Evolutionary conservation across 2,113 vertebrate genomes (phyloP).

Genomic region (Spilogale gracilis): DNA sequence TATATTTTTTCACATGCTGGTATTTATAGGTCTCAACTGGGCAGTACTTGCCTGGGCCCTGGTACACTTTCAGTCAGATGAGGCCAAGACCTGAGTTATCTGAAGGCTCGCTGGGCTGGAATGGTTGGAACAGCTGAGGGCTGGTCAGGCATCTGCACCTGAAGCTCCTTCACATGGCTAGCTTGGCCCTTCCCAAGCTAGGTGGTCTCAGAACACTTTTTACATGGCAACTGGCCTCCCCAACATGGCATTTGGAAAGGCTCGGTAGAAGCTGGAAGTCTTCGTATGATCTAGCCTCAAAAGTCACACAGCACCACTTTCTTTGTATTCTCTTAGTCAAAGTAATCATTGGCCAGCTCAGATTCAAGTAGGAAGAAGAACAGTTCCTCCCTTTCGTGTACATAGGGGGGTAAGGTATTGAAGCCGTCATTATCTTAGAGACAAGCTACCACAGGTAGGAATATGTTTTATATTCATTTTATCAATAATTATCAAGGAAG

Average conservation of each 20-base stretch:
- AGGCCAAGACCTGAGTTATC: neutral
- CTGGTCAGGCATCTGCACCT: neutral
- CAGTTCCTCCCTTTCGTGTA: neutral
- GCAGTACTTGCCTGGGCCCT: accelerated
- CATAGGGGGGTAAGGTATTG: neutral
- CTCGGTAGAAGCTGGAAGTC: neutral
- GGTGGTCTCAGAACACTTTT: neutral
- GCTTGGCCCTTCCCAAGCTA: neutral
- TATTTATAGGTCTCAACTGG: neutral
- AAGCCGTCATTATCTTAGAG: neutral
- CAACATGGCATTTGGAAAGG: neutral
- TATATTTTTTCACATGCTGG: neutral
- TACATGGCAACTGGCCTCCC: too few relatives aligned
- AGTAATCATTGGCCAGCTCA: neutral
- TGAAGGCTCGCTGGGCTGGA: neutral
- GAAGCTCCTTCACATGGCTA: neutral
- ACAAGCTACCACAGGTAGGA: neutral
- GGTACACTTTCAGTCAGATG: neutral
- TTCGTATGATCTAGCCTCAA: neutral
- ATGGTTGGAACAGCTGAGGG: neutral
- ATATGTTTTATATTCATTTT: too few relatives aligned
- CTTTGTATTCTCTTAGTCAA: neutral
- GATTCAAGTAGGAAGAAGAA: neutral
- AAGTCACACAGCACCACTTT: neutral
- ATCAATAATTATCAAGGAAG: neutral